Evolutionary conservation across 1,140 invertebrate genomes (phyloP).

Genomic region (Yoshiicerus persimilis): DNA sequence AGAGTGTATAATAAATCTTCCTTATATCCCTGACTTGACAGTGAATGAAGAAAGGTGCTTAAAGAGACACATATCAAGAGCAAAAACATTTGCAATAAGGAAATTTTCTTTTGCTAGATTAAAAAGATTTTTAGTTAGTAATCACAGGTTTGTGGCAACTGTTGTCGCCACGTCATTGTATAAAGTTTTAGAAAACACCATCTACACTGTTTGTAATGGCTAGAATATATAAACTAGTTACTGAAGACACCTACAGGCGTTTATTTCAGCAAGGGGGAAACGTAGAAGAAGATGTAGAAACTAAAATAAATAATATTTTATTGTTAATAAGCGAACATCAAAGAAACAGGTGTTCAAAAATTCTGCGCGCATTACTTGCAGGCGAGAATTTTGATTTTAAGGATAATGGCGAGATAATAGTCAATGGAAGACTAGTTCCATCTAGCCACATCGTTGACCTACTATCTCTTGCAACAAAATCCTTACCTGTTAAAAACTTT

Average conservation of each 20-base stretch:
- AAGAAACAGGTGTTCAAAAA: background rate
- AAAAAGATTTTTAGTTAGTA: background rate
- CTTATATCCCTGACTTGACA: too few species aligned
- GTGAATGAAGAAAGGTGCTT: background rate
- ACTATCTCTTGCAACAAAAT: background rate
- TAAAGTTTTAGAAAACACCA: background rate
- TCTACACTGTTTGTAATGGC: background rate
- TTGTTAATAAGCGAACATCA: background rate
- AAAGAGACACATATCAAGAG: background rate
- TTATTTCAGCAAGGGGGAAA: background rate
- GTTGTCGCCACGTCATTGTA: background rate
- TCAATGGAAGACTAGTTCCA: background rate
- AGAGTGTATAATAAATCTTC: background rate
- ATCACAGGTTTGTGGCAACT: background rate
- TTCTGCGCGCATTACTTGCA: background rate
- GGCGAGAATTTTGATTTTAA: background rate
- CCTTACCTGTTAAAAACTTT: background rate
- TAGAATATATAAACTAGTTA: background rate
- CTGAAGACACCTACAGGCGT: background rate
- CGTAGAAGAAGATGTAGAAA: background rate
- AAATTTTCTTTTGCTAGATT: background rate
- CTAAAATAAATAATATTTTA: background rate
- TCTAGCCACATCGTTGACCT: background rate
- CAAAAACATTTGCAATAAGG: background rate
- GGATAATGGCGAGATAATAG: background rate